Evolutionary conservation across 2,888 invertebrate genomes (phyloP), one percentile per base, ranked within the genome.

Genomic region (Panorpa germanica): DNA sequence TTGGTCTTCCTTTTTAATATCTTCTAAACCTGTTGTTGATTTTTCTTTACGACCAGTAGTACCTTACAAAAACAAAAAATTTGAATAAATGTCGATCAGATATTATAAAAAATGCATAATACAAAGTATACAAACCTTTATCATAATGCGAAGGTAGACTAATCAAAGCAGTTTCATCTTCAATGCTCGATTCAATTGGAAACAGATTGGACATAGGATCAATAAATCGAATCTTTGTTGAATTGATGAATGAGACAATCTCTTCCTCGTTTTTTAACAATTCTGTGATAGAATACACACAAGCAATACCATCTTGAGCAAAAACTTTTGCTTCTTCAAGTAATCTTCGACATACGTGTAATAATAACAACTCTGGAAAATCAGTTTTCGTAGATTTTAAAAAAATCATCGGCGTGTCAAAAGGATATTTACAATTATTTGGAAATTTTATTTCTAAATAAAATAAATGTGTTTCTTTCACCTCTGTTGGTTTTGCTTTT

Each of bases 391-490:
- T 61, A 1, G 70, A 62, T 53, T 68, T 72, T 22, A 78, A 53
- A 43, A 73, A 77, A 36, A 81, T 57, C 34, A 71, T 53, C 0
- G 81, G 80, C 1, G 75, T 61, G 50, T 80, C 74, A 43, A 64
- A 70, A 0, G 82, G 82, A 50, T 82, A 83, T 28, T 62, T 61
- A 30, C 67, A 67, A 43, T 66, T 64, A 38, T 64, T 59, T 0
- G 73, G 68, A 54, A 82, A 81, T 39, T 80, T 59, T 40, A 83
- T 60, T 59, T 82, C 82, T 41, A 82, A 54, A 45, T 71, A 61
- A 53, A 77, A 64, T 42, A 51, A 48, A 31, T 42, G 33, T 37
- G 47, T 42, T 19, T 41, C 40, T 33, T 43, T 43, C 34, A 55
- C 47, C 47, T 57, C 63, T 37, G 39, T 52, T 38, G 46, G 57